These are phyloP conservation scores for Lochmaea capreae DNA, from an alignment of 2,888 invertebrate genomes.

Conservation along the genomic window DNA sequence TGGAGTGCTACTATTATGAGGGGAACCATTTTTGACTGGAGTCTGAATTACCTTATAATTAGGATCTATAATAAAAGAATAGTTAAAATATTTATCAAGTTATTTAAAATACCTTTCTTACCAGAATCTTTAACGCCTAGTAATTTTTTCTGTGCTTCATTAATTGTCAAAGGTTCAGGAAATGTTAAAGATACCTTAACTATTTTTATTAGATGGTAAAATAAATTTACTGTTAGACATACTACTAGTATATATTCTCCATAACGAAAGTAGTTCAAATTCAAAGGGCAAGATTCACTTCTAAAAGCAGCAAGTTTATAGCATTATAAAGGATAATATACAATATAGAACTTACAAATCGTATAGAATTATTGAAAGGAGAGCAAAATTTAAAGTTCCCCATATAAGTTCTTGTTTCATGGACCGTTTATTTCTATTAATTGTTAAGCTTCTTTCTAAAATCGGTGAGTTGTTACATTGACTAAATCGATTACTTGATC, in stretches of 20 bases:
- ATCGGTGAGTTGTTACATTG: conserved; percentile 60
- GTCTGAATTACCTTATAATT: conserved; percentile 51
- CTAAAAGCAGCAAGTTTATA: conserved; percentile 51
- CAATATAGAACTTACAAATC: conserved; percentile 70
- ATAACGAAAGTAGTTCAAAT: conserved; percentile 64
- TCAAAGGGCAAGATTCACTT: conserved; percentile 65
- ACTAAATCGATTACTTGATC: background rate
- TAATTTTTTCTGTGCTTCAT: conserved; percentile 68
- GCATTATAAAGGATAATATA: conserved; percentile 1
- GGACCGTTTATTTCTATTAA: conserved; percentile 68
- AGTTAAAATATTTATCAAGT: background rate
- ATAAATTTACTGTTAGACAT: conserved; percentile 66
- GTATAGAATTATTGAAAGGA: conserved; percentile 69
- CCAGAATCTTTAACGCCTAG: conserved; percentile 67
- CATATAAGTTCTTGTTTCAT: conserved; percentile 70
- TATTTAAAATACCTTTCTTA: conserved; percentile 40
- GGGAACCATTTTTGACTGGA: conserved; percentile 39
- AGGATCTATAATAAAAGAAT: conserved; percentile 51
- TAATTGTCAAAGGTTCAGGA: conserved; percentile 66
- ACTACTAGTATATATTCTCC: conserved; percentile 65
- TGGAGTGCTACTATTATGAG: conserved; percentile 50
- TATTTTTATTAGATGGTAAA: conserved; percentile 69
- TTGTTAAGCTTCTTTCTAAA: conserved; percentile 69
- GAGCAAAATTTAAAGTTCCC: conserved; percentile 70
- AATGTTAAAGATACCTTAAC: conserved; percentile 60